phyloP scores from a whole-genome alignment of 2,113 vertebrate genomes.

The Typhlomys cinereus region DNA sequence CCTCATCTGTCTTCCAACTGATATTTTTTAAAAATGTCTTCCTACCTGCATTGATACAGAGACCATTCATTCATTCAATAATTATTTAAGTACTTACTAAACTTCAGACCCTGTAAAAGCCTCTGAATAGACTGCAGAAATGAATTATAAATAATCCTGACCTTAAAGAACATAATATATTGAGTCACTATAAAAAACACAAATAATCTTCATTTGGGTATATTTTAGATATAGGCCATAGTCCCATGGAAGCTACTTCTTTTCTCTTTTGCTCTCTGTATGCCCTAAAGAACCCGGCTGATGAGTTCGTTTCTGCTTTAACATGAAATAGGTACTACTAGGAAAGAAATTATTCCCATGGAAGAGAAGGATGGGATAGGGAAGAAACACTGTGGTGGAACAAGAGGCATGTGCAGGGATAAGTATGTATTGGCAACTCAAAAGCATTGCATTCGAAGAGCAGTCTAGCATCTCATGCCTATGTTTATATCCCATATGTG shows the following conservation, averaged over 20 bases:
- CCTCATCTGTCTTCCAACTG: background rate
- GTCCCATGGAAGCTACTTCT: background rate
- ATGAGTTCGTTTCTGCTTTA: slow-evolving; percentile 20
- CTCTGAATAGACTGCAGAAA: background rate
- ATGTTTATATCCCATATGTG: background rate
- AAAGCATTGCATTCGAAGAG: background rate
- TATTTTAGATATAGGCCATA: background rate
- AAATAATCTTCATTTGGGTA: background rate
- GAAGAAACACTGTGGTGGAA: background rate
- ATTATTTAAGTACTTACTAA: background rate
- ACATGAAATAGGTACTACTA: background rate
- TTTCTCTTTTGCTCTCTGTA: background rate
- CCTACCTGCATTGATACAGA: background rate
- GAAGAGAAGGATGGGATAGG: background rate
- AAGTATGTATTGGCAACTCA: background rate
- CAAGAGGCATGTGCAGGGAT: background rate
- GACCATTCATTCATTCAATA: background rate
- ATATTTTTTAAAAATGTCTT: slow-evolving; percentile 4
- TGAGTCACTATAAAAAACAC: background rate
- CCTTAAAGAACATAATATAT: background rate
- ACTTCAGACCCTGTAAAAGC: background rate
- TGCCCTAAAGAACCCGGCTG: background rate
- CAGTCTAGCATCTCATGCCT: background rate
- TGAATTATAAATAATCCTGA: background rate
- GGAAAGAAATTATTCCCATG: background rate